Evolutionary conservation across 2,888 invertebrate species (phyloP).

Genomic region (Sicus ferrugineus): DNA sequence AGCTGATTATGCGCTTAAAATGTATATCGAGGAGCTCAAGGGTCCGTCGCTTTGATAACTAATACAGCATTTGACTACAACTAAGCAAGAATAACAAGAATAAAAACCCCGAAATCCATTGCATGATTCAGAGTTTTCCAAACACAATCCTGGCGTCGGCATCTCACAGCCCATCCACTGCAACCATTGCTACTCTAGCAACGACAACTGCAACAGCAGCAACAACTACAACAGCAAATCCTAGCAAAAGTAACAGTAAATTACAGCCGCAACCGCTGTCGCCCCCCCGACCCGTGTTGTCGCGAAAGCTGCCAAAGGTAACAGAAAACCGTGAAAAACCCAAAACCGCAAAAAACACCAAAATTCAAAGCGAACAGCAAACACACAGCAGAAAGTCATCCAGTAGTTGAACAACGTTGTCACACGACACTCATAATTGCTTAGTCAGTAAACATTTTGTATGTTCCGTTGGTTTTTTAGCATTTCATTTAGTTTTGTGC

Average conservation of each 20-base stretch:
- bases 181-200: slow-evolving; percentile 41
- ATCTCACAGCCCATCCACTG: slow-evolving; percentile 42
- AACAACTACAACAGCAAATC: slow-evolving; percentile 41
- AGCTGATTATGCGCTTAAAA: no score
- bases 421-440: background rate
- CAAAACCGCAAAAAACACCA: slow-evolving; percentile 30
- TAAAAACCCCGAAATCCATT: background rate
- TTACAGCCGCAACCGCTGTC: slow-evolving; percentile 64
- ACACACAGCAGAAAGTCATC: slow-evolving; percentile 21
- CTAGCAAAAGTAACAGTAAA: slow-evolving; percentile 45
- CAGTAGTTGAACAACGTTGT: slow-evolving; percentile 6
- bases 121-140: slow-evolving; percentile 32
- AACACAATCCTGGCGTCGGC: slow-evolving; percentile 48
- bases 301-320: slow-evolving; percentile 64
- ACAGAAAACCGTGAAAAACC: slow-evolving; percentile 41
- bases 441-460: background rate
- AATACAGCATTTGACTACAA: no score
- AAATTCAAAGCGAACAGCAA: slow-evolving; percentile 32
- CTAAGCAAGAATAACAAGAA: background rate
- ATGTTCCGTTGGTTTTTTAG: background rate
- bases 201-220: slow-evolving; percentile 42
- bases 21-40: no score
- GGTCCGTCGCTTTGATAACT: no score
- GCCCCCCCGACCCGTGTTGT: slow-evolving; percentile 63
- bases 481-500: background rate